Conservation (phyloP, 2,113 vertebrate species). For the Calidris pugnax region DNA sequence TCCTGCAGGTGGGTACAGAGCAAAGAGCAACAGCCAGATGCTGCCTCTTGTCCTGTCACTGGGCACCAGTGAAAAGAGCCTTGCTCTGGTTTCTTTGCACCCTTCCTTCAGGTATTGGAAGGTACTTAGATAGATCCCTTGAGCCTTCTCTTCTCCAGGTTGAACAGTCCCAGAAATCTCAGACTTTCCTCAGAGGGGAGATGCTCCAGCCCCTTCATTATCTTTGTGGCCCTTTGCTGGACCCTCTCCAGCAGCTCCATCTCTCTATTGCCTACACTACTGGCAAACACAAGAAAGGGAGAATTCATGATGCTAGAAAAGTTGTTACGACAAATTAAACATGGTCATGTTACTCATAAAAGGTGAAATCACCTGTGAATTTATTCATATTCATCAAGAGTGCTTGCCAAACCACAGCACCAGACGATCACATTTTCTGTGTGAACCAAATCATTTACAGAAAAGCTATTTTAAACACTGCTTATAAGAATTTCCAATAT, state of each 20-base stretch:
- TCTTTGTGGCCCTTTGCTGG: neutral
- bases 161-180: neutral
- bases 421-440: conserved; percentile 50
- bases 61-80: neutral
- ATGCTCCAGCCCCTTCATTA: neutral
- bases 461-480: conserved; percentile 69
- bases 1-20: neutral
- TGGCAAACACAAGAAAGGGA: neutral
- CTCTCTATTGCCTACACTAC: neutral
- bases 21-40: neutral
- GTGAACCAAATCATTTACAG: conserved; percentile 61
- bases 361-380: conserved; percentile 48
- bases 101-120: neutral
- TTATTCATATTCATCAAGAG: conserved; percentile 47
- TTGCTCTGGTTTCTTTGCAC: neutral
- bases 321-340: neutral
- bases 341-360: neutral
- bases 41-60: neutral
- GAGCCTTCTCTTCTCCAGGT: neutral
- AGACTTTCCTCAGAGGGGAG: neutral
- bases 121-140: neutral
- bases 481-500: conserved; percentile 68
- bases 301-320: neutral
- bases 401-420: conserved; percentile 43
- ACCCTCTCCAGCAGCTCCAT: neutral